phyloP scores from a whole-genome alignment of 2,113 vertebrate genomes.

The Himantopus leucocephalus region DNA sequence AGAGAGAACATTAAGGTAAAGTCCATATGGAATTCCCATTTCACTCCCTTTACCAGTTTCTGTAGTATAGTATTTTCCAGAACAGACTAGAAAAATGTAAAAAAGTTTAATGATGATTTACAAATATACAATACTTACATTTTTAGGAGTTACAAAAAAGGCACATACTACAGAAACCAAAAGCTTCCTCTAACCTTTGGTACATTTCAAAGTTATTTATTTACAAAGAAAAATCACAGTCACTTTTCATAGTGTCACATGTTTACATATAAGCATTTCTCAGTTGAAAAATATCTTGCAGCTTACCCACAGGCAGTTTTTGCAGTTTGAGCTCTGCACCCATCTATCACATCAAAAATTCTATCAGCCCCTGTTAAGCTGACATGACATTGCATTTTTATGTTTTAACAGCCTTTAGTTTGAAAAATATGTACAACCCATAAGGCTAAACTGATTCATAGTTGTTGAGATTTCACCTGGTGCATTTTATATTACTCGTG shows the following conservation, averaged over 20 bases:
- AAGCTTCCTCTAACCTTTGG: background rate
- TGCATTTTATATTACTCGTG: background rate
- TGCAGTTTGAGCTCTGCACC: slow-evolving; percentile 17
- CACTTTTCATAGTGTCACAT: slow-evolving; percentile 33
- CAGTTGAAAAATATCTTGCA: slow-evolving; percentile 43
- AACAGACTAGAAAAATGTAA: background rate
- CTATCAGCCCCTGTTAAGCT: slow-evolving; percentile 6
- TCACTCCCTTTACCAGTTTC: background rate
- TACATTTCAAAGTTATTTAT: slow-evolving; percentile 10
- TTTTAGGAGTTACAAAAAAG: slow-evolving; percentile 4
- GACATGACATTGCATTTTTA: slow-evolving; percentile 35
- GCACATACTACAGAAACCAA: background rate
- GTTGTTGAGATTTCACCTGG: background rate
- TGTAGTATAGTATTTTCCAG: background rate
- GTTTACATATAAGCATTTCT: slow-evolving; percentile 42
- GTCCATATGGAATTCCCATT: background rate
- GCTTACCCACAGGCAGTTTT: slow-evolving; percentile 41
- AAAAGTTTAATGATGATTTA: slow-evolving; percentile 59
- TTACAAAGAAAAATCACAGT: slow-evolving; percentile 52
- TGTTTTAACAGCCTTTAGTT: slow-evolving; percentile 15
- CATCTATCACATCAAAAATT: slow-evolving; percentile 32
- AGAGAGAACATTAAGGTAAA: background rate
- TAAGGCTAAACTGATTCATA: background rate
- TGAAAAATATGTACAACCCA: background rate
- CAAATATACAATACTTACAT: slow-evolving; percentile 67